Percentiles rank a stretch among this genome's conserved stretches.
Evolutionary conservation across 2,888 invertebrate genomes (phyloP).

Genomic region (Ischnura elegans): DNA sequence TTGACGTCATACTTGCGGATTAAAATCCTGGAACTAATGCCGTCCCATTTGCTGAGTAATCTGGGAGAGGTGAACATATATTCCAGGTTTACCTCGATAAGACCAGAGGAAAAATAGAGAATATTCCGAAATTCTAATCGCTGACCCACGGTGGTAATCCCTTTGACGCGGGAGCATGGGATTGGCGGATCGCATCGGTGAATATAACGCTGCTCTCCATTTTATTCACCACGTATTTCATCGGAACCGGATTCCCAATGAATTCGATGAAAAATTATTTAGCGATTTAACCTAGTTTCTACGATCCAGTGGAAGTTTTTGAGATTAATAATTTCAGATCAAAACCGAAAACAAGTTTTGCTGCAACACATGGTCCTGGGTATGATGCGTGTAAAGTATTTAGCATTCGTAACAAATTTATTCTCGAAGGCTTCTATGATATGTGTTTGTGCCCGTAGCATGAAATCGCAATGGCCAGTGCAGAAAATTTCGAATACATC

Average conservation of each 20-base stretch:
- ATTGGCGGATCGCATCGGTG: neutral
- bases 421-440: too few species aligned
- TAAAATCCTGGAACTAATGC: neutral
- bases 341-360: too few species aligned
- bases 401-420: too few species aligned
- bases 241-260: neutral
- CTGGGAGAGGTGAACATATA: neutral
- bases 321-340: too few species aligned
- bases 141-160: neutral
- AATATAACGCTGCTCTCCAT: neutral
- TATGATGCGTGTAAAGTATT: too few species aligned
- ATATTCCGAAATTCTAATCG: neutral
- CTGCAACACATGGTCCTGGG: too few species aligned
- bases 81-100: neutral
- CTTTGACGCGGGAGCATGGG: neutral
- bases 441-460: too few species aligned
- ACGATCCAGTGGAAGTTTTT: too few species aligned
- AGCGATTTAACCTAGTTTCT: too few species aligned
- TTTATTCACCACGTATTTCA: neutral
- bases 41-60: neutral
- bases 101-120: neutral
- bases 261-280: neutral
- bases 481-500: too few species aligned
- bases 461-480: too few species aligned
- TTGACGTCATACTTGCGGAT: too few species aligned